Percentiles rank a stretch among this genome's conserved stretches.
Evolutionary conservation across 2,797 vertebrate species (phyloP).

Genomic region (Pseudochirops corinnae): DNA sequence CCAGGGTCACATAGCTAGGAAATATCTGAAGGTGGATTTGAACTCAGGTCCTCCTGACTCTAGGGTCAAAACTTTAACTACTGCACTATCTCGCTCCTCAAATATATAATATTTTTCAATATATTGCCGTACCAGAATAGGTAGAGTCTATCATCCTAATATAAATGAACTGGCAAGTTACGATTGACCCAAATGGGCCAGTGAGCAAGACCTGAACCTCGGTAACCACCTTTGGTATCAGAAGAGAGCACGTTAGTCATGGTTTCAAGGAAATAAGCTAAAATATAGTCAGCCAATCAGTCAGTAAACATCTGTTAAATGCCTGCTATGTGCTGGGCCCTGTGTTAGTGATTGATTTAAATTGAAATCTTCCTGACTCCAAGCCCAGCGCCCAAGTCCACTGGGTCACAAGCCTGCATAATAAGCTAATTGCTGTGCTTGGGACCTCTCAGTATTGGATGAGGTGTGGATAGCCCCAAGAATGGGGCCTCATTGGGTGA

Average conservation of each 20-base stretch:
- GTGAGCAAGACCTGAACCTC: background rate
- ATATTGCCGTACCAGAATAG: background rate
- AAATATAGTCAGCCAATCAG: background rate
- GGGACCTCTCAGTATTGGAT: background rate
- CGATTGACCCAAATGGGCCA: background rate
- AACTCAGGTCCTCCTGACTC: background rate
- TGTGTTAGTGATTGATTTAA: background rate
- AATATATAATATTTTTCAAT: background rate
- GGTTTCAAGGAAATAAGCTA: background rate
- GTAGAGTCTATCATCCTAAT: background rate
- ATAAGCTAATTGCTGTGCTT: background rate
- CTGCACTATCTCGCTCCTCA: background rate
- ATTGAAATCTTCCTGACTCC: background rate
- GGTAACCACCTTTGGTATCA: background rate
- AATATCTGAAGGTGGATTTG: background rate
- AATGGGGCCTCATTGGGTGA: background rate
- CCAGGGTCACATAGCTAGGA: background rate
- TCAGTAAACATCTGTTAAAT: background rate
- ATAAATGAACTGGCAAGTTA: background rate
- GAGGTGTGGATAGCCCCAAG: background rate
- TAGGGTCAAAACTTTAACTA: background rate
- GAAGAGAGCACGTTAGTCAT: background rate
- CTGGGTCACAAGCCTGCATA: background rate
- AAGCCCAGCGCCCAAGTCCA: background rate
- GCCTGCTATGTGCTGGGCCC: background rate